A percentile compares a stretch with the other conserved stretches of the same genome.
Evolutionary conservation across 2,797 vertebrate species (phyloP).

Genomic region (Ctenochaetus hawaiiensis): DNA sequence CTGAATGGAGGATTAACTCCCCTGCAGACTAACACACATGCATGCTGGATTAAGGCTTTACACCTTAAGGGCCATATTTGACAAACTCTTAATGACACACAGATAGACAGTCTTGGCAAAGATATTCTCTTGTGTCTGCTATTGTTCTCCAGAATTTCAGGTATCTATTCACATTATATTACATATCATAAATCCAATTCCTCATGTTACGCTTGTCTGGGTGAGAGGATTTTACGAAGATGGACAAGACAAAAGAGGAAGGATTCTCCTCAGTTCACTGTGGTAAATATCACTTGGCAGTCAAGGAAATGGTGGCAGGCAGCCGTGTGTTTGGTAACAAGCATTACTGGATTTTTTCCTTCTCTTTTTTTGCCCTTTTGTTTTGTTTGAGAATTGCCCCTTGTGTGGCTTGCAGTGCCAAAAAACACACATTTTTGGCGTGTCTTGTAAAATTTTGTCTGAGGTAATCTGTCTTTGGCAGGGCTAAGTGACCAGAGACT

Average conservation of each 20-base stretch:
- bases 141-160: constrained; percentile 15
- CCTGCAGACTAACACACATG: constrained; percentile 20
- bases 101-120: neutral
- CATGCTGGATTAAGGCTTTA: constrained; percentile 20
- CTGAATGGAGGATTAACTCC: constrained; percentile 44
- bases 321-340: constrained; percentile 53
- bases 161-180: constrained; percentile 14
- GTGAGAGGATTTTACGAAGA: constrained; percentile 39
- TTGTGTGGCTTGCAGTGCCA: constrained; percentile 61
- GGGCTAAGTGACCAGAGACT: constrained; percentile 62
- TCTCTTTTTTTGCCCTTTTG: neutral
- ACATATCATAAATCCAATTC: constrained; percentile 36
- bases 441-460: constrained; percentile 81
- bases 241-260: constrained; percentile 28
- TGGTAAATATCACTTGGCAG: constrained; percentile 72
- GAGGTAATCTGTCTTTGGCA: constrained; percentile 79
- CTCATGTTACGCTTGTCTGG: constrained; percentile 29
- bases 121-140: neutral
- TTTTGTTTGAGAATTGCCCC: constrained; percentile 33
- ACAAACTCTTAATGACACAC: constrained; percentile 11
- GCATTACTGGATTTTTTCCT: constrained; percentile 47
- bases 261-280: constrained; percentile 65
- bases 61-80: constrained; percentile 33
- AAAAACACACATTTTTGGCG: constrained; percentile 79
- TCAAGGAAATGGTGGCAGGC: constrained; percentile 50